Evolutionary conservation across 2,113 vertebrate species (phyloP).

Genomic region (Jacana jacana): DNA sequence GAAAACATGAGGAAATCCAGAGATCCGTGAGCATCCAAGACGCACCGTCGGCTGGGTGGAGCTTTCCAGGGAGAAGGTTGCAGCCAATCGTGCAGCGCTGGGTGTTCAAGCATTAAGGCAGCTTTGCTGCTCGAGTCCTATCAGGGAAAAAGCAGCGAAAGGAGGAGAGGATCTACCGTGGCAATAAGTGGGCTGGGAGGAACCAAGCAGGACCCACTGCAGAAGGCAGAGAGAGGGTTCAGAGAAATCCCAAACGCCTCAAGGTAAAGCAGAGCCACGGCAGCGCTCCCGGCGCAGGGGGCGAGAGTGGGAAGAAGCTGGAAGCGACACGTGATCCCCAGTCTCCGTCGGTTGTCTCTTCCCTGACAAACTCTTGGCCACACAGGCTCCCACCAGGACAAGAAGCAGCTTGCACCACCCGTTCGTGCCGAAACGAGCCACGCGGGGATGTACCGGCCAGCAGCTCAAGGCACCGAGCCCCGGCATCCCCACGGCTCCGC

Average conservation of each 20-base stretch:
- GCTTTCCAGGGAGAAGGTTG: constrained; percentile 23
- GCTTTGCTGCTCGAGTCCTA: constrained; percentile 35
- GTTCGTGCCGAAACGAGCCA: not conserved
- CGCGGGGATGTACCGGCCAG: not conserved
- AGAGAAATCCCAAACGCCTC: not conserved
- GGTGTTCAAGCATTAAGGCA: constrained; percentile 37
- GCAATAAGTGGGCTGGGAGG: not conserved
- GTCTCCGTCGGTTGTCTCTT: not conserved
- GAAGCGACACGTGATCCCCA: not conserved
- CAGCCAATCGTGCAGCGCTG: constrained; percentile 42
- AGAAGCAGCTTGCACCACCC: not conserved
- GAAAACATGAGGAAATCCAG: constrained; percentile 29
- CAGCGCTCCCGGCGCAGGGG: not conserved
- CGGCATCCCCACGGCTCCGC: not conserved
- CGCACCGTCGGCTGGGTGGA: constrained; percentile 29
- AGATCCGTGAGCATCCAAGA: constrained; percentile 26
- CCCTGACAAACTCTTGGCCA: constrained; percentile 6
- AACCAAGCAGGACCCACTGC: not conserved
- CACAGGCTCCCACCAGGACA: not conserved
- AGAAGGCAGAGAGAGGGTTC: not conserved
- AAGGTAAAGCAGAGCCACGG: not conserved
- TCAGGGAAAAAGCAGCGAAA: constrained; percentile 8
- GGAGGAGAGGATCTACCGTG: not conserved
- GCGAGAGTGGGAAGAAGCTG: constrained; percentile 8
- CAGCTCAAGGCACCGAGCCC: not conserved